Evolutionary conservation across 1,140 invertebrate genomes (phyloP).

Genomic region (Papilio machaon): DNA sequence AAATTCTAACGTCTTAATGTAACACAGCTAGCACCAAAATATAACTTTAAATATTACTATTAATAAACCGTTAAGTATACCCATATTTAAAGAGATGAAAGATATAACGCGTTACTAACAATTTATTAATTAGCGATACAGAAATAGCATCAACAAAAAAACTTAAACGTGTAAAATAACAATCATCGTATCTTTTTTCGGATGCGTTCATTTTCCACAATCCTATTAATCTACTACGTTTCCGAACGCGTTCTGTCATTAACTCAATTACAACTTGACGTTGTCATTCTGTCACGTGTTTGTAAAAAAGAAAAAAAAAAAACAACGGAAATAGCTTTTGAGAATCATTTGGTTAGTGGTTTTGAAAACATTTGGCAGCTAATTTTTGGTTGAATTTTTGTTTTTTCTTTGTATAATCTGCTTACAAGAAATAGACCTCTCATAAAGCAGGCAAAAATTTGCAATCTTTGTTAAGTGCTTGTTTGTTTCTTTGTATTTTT

Average conservation of each 20-base stretch:
- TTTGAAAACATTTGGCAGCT: neutral
- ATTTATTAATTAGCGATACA: conserved; percentile 5
- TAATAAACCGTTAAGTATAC: neutral
- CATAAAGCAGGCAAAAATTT: neutral
- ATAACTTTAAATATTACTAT: neutral
- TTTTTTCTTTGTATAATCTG: neutral
- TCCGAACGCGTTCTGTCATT: conserved; percentile 62
- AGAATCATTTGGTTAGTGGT: neutral
- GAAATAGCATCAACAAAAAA: conserved; percentile 28
- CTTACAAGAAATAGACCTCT: neutral
- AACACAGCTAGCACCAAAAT: neutral
- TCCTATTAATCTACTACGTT: conserved; percentile 57
- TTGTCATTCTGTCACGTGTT: conserved; percentile 63
- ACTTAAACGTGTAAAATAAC: conserved; percentile 42
- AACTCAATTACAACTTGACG: conserved; percentile 61
- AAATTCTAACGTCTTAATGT: neutral
- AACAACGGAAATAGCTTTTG: conserved; percentile 45
- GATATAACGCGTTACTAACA: conserved; percentile 7
- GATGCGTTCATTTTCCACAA: conserved; percentile 48
- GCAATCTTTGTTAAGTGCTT: neutral
- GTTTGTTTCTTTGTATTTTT: too few species aligned
- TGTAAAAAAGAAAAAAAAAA: conserved; percentile 42
- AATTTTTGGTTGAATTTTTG: neutral
- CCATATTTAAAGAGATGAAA: conserved; percentile 3
- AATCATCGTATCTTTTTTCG: conserved; percentile 57